A percentile compares a stretch with the other conserved stretches of the same genome.
Conservation (phyloP, 1,140 invertebrate species). For the Colletes gigas region DNA sequence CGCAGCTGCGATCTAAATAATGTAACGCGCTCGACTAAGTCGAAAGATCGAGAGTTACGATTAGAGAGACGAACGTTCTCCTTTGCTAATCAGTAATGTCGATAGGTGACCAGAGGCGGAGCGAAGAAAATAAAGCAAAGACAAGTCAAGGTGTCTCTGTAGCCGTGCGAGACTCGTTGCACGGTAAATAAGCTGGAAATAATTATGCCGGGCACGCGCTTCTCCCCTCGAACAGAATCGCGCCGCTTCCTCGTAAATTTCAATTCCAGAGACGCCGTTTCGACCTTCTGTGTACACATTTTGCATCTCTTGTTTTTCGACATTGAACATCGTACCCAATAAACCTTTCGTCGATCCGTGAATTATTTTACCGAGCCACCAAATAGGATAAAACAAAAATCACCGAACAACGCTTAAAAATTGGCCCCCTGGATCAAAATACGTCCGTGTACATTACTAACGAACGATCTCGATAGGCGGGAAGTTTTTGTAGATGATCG, state of each 20-base stretch:
- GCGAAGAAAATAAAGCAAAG: slow-evolving; percentile 45
- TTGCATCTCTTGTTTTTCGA: neutral
- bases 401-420: no score
- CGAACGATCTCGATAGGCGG: no score
- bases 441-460: no score
- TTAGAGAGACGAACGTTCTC: neutral
- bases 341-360: neutral
- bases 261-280: slow-evolving; percentile 57
- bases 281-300: neutral
- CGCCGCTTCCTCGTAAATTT: slow-evolving; percentile 48
- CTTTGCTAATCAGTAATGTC: slow-evolving; percentile 29
- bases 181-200: slow-evolving; percentile 20
- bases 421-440: no score
- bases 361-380: neutral
- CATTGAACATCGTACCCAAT: neutral
- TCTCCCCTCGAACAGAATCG: slow-evolving; percentile 34
- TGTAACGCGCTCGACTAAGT: neutral
- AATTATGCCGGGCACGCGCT: slow-evolving; percentile 38
- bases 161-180: neutral
- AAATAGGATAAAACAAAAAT: no score
- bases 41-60: no score
- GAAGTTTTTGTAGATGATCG: no score
- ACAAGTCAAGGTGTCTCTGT: slow-evolving; percentile 18
- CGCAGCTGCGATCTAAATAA: no score
- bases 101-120: neutral